phyloP scores from a whole-genome alignment of 1,140 invertebrate species.

The Drosophila obscura region DNA sequence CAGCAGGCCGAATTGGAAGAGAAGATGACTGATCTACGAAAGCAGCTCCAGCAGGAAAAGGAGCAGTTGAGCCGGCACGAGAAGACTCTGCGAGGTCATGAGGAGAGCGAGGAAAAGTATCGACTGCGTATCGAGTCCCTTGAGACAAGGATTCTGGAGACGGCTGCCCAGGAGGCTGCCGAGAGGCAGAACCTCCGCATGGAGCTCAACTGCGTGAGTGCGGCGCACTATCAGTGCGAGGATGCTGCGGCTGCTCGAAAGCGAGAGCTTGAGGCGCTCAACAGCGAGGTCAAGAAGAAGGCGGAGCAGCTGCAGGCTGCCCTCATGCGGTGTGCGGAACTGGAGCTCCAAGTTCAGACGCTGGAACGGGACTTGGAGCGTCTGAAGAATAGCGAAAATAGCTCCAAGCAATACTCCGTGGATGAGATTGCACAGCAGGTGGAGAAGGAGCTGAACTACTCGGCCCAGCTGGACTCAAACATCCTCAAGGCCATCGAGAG shows the following conservation, averaged over 20 bases:
- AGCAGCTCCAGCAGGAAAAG: slow-evolving; percentile 46
- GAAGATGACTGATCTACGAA: slow-evolving; percentile 37
- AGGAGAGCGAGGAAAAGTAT: slow-evolving; percentile 66
- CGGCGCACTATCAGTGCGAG: slow-evolving; percentile 65
- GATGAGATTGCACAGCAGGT: slow-evolving; percentile 86
- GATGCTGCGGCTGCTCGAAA: slow-evolving; percentile 60
- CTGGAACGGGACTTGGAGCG: slow-evolving; percentile 72
- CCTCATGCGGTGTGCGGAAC: slow-evolving; percentile 38
- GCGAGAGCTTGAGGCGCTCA: slow-evolving; percentile 58
- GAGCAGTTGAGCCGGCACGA: slow-evolving; percentile 56
- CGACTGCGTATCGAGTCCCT: slow-evolving; percentile 49
- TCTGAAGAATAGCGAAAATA: slow-evolving; percentile 62
- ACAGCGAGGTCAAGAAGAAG: slow-evolving; percentile 62
- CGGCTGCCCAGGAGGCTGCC: slow-evolving; percentile 55
- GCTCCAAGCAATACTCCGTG: slow-evolving; percentile 84
- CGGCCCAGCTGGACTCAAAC: slow-evolving; percentile 86
- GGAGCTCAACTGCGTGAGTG: slow-evolving; percentile 58
- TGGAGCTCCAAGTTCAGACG: slow-evolving; percentile 51
- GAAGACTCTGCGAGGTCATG: slow-evolving; percentile 41
- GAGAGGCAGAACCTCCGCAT: slow-evolving; percentile 67
- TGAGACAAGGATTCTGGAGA: slow-evolving; percentile 58
- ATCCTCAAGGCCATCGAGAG: slow-evolving; percentile 85
- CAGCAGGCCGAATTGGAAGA: slow-evolving; percentile 46
- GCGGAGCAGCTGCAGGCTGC: slow-evolving; percentile 55
- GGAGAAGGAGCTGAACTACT: slow-evolving; percentile 86